These are phyloP conservation scores for Sebastes steindachneri DNA, from an alignment of 2,797 vertebrate genomes.

Conservation along the genomic window DNA sequence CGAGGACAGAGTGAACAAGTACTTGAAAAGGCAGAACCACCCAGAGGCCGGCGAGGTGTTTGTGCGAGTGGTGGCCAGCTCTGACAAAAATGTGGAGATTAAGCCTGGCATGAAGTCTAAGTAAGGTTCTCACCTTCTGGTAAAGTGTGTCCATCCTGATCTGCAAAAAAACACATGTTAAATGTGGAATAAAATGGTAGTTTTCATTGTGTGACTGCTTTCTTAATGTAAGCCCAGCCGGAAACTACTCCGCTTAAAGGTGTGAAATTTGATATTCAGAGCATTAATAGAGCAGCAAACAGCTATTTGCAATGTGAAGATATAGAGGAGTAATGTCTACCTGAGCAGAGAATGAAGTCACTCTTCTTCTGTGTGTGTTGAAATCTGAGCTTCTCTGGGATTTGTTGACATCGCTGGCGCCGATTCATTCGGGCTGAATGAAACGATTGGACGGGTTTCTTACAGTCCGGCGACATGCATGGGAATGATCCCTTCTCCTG, in stretches of 20 bases:
- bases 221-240: neutral
- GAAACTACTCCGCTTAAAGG: neutral
- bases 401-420: too few species aligned
- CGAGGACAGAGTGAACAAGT: conserved; percentile 98
- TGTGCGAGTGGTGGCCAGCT: conserved; percentile 97
- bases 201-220: neutral
- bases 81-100: conserved; percentile 97
- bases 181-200: neutral
- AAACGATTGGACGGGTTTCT: too few species aligned
- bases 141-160: neutral
- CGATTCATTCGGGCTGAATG: too few species aligned
- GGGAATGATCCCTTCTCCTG: neutral
- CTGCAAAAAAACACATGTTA: neutral
- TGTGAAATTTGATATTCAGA: neutral
- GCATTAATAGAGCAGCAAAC: too few species aligned
- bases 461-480: neutral
- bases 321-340: too few species aligned
- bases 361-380: too few species aligned
- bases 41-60: conserved; percentile 98
- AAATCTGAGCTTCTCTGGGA: too few species aligned
- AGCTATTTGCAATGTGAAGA: too few species aligned
- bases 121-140: conserved; percentile 71
- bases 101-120: conserved; percentile 99
- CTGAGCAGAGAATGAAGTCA: too few species aligned
- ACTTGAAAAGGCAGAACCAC: conserved; percentile 96